phyloP scores from a whole-genome alignment of 2,113 vertebrate genomes.

The Haliaeetus leucogaster region DNA sequence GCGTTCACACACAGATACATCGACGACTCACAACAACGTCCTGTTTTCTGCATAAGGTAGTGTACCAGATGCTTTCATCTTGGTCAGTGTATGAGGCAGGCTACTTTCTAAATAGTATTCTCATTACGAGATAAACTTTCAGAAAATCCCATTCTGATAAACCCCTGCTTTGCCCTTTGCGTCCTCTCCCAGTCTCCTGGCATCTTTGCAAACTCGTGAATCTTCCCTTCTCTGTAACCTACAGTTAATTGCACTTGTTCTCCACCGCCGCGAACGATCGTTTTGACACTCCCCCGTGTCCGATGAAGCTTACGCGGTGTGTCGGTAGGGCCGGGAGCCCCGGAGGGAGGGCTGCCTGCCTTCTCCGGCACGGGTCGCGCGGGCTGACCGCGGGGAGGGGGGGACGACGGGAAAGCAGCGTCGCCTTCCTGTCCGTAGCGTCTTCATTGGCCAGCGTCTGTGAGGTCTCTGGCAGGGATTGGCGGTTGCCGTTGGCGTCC shows the following conservation, averaged over 20 bases:
- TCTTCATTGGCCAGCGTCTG: no score
- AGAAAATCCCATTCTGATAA: neutral
- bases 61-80: no score
- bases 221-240: rapidly evolving
- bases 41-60: neutral
- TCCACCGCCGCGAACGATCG: rapidly evolving
- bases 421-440: no score
- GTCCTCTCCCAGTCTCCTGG: neutral
- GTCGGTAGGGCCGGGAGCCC: rapidly evolving
- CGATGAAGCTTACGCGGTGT: rapidly evolving
- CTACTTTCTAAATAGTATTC: neutral
- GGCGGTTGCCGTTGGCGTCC: no score
- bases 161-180: no score
- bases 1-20: rapidly evolving
- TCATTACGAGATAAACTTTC: no score
- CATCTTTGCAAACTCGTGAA: neutral
- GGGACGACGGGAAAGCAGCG: no score
- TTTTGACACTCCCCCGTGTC: rapidly evolving
- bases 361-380: no score
- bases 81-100: no score
- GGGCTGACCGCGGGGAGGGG: no score
- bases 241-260: rapidly evolving
- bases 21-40: rapidly evolving
- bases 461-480: no score
- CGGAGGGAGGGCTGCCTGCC: no score